Percentiles rank a stretch among this genome's conserved stretches.
Evolutionary conservation across 2,113 vertebrate species (phyloP).

Genomic region (Hyla sarda): DNA sequence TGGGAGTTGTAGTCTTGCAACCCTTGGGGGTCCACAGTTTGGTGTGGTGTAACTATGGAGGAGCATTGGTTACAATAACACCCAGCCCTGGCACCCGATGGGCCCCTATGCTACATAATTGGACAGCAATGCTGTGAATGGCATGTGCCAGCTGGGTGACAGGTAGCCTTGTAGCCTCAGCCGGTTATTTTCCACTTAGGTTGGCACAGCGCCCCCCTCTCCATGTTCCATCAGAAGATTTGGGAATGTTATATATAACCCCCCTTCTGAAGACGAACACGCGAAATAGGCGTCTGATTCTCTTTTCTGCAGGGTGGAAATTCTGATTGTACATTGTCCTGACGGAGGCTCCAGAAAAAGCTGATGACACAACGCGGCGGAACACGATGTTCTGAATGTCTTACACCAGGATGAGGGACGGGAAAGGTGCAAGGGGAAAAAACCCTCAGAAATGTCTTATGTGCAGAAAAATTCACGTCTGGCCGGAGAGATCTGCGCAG

Average conservation of each 20-base stretch:
- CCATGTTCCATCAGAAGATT: neutral
- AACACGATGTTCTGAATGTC: constrained; percentile 34
- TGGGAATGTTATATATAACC: neutral
- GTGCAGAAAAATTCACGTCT: neutral
- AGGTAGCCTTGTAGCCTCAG: neutral
- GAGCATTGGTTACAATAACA: neutral
- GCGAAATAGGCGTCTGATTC: neutral
- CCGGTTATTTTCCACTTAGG: neutral
- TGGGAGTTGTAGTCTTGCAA: too few relatives aligned
- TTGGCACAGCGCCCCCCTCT: constrained; percentile 1
- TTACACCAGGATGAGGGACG: neutral
- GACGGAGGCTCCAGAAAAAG: constrained; percentile 8
- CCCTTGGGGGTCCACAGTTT: too few relatives aligned
- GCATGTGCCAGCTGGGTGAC: neutral
- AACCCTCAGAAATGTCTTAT: neutral
- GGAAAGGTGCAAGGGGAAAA: neutral
- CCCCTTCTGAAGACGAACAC: neutral
- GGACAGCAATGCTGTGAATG: neutral
- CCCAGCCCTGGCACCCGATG: neutral
- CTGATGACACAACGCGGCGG: neutral
- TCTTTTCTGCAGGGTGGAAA: constrained; percentile 11
- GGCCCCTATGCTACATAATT: neutral
- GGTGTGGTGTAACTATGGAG: too few relatives aligned
- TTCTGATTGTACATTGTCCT: constrained; percentile 20
- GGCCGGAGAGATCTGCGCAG: neutral